These are phyloP conservation scores for Polyommatus icarus DNA, from an alignment of 2,888 invertebrate genomes.

Conservation along the genomic window DNA sequence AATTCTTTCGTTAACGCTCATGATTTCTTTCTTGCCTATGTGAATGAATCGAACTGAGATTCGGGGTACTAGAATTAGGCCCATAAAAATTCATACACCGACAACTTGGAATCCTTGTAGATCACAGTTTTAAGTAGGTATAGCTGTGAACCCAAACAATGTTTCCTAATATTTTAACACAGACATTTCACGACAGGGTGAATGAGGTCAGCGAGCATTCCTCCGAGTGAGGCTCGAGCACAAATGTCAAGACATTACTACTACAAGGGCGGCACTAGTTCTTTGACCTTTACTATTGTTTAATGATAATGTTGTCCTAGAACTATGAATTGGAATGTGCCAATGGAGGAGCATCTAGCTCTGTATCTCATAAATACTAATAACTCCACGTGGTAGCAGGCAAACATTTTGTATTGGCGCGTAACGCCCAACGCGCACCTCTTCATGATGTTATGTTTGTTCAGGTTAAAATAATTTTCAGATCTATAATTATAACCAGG, in stretches of 20 bases:
- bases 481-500: too few relatives aligned
- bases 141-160: conserved; percentile 28
- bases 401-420: background rate
- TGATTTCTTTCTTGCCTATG: too few relatives aligned
- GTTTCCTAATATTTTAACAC: conserved; percentile 40
- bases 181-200: conserved; percentile 57
- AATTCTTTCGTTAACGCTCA: too few relatives aligned
- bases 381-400: background rate
- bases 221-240: conserved; percentile 46
- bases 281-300: conserved; percentile 22
- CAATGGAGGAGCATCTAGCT: background rate
- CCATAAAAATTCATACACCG: background rate
- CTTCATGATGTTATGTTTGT: too few relatives aligned
- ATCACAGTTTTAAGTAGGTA: background rate
- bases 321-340: background rate
- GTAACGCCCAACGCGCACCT: too few relatives aligned
- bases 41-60: background rate
- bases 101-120: background rate
- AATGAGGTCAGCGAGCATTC: conserved; percentile 55
- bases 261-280: conserved; percentile 55
- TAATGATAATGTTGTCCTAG: conserved; percentile 23
- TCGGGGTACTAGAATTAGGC: background rate
- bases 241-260: conserved; percentile 68
- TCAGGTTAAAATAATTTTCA: too few relatives aligned
- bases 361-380: background rate